Evolutionary conservation across 2,888 invertebrate genomes (phyloP).

Genomic region (Gymnocheta viridis): DNA sequence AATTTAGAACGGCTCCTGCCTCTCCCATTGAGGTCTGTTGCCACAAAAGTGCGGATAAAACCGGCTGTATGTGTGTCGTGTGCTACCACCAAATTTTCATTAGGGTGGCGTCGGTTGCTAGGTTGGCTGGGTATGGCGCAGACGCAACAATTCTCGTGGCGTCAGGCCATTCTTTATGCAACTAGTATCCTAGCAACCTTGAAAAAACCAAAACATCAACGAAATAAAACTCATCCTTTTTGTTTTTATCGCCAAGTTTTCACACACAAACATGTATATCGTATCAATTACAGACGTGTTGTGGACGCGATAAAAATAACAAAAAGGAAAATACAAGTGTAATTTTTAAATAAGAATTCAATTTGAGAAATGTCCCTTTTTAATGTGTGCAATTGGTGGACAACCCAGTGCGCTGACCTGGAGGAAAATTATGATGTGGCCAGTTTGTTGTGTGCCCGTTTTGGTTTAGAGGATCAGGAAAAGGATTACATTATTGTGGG

Average conservation of each 20-base stretch:
- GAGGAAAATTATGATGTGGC: constrained; percentile 84
- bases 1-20: too few relatives aligned
- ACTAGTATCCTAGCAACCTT: constrained; percentile 59
- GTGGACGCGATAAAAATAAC: background rate
- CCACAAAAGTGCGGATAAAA: too few relatives aligned
- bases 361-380: constrained; percentile 91
- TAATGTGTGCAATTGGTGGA: constrained; percentile 95
- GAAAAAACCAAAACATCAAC: constrained; percentile 30
- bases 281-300: background rate
- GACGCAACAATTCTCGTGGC: too few relatives aligned
- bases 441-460: constrained; percentile 82
- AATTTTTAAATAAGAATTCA: background rate
- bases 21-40: too few relatives aligned
- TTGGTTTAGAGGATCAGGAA: constrained; percentile 85
- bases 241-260: background rate
- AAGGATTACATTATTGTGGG: constrained; percentile 89
- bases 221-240: background rate
- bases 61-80: too few relatives aligned
- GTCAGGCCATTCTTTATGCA: background rate
- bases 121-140: too few relatives aligned
- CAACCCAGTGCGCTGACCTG: constrained; percentile 85
- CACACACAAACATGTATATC: background rate
- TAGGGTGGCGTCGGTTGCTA: too few relatives aligned
- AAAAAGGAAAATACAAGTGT: background rate
- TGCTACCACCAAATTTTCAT: too few relatives aligned